Evolutionary conservation across 2,113 vertebrate species (phyloP), one percentile per base, ranked within the genome.

Genomic region (Erpornis zantholeuca): DNA sequence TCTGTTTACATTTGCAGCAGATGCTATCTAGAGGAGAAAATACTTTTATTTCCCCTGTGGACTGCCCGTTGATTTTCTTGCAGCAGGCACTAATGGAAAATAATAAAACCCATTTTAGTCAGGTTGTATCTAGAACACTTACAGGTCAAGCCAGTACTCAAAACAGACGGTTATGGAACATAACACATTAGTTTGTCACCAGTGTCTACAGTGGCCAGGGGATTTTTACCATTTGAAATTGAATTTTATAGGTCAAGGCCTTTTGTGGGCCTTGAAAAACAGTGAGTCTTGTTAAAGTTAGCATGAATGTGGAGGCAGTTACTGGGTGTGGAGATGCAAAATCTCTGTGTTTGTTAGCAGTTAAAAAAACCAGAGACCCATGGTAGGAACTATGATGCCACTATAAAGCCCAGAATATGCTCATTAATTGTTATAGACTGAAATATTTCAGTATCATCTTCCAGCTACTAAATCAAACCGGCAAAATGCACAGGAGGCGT

Each of bases 31-130:
- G 73, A 92, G 89, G 75, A 97, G 87, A 92, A 98, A 97, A 97
- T 95, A 88, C 92, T 96, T 97, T 97, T 97, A 97, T 98, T 98
- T 98, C 95, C 97, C 98, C 84, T 84, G 96, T 96, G 97, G 93
- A 96, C 95, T 66, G 86, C 85, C 69, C 13, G 78, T 96, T 98
- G 97, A 96, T 98, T 97, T 98, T 95, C 92, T 97, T 97, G 95
- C 2, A 22, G 94, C 97, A 96, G 93, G 88, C 96, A 94, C 95
- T 98, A 98, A 98, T 97, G 97, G 98, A 97, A 98, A 98, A 98
- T 96, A 97, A 98, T 98, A 98, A 98, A 98, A 96, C 88, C 94
- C 84, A 96, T 97, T 98, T 98, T 97, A 88, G 89, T 98, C 96
- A 97, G 96, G 78, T 95, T 92, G 88, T 96, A 97, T 97, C 95